Evolutionary conservation across 1,140 invertebrate genomes (phyloP).

Genomic region (Drosophila lacertosa): DNA sequence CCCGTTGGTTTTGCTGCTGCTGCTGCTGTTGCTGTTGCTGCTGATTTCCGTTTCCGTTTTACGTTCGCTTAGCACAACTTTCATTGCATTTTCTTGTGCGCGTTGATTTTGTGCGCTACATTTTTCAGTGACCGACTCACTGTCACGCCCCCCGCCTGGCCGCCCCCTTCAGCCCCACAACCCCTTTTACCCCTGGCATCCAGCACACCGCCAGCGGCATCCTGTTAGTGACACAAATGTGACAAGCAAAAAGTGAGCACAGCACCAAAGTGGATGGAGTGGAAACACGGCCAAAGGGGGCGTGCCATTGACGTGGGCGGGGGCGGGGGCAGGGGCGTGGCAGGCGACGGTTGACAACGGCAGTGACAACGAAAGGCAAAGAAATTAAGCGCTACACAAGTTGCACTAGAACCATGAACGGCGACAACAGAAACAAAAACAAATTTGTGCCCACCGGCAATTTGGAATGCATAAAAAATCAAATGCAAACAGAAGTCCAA

Average conservation of each 20-base stretch:
- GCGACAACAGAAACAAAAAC: conserved; percentile 8
- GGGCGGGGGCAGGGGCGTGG: conserved; percentile 6
- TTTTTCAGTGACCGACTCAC: conserved; percentile 60
- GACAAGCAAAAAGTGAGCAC: conserved; percentile 81
- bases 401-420: conserved; percentile 45
- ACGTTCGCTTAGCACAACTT: conserved; percentile 80
- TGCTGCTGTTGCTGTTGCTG: conserved; percentile 49
- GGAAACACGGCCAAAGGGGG: conserved; percentile 53
- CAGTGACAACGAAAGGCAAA: conserved; percentile 76
- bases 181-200: neutral
- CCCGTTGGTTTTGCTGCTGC: conserved; percentile 21
- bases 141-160: conserved; percentile 33
- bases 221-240: conserved; percentile 83
- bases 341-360: conserved; percentile 58
- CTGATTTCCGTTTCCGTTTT: conserved; percentile 83
- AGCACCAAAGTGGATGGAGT: conserved; percentile 76
- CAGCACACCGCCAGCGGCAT: conserved; percentile 47
- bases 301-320: conserved; percentile 13
- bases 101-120: conserved; percentile 73
- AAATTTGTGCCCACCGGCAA: conserved; percentile 29
- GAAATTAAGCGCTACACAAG: conserved; percentile 79
- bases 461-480: conserved; percentile 39
- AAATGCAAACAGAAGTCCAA: conserved; percentile 32
- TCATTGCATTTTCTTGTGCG: conserved; percentile 80
- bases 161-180: neutral